Base-by-base conservation (phyloP, 2,113 vertebrate genomes). In the Danionella cerebrum region DNA sequence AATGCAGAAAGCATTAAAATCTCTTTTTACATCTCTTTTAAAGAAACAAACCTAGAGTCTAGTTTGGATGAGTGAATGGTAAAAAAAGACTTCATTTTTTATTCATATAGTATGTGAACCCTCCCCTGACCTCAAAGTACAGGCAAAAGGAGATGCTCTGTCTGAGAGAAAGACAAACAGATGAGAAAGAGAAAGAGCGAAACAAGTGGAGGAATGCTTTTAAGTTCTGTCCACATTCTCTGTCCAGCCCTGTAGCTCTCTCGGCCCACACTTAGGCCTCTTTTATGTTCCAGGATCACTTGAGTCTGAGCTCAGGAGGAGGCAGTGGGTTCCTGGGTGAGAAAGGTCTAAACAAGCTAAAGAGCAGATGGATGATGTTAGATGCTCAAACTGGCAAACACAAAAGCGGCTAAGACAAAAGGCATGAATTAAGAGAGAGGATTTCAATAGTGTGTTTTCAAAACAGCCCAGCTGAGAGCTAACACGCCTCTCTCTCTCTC, bases 371-470 rank as follows among this genome's bases (percentile, higher is more conserved):
- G 92, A 95, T 93, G 94, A 96, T 84, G 92, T 97, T 97, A 96
- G 91, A 96, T 96, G 95, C 92, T 98, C 92, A 97, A 92, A 94
- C 91, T 95, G 93, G 92, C 94, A 98, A 94, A 92, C 89, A 98
- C 93, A 98, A 97, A 88, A 94, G 86, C 83, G 75, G 8, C 82
- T 93, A 94, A 97, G 95, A 96, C 93, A 96, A 98, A 95, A 91
- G 92, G 83, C 74, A 76, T 92, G 92, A 95, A 97, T 97, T 95
- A 95, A 91, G 89, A 84, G 91, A 91, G 87, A 90, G 86, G 87
- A 91, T 96, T 96, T 98, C 91, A 98, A 92, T 92, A 88, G 90
- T 87, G 79, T 96, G 94, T 97, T 98, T 97, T 97, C 88, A 95
- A 97, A 98, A 97, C 91, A 98, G 91, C 91, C 91, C 90, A 82